A percentile compares a stretch with the other conserved stretches of the same genome.
Evolutionary conservation across 2,888 invertebrate genomes (phyloP).

Genomic region (Halocaridina rubra): DNA sequence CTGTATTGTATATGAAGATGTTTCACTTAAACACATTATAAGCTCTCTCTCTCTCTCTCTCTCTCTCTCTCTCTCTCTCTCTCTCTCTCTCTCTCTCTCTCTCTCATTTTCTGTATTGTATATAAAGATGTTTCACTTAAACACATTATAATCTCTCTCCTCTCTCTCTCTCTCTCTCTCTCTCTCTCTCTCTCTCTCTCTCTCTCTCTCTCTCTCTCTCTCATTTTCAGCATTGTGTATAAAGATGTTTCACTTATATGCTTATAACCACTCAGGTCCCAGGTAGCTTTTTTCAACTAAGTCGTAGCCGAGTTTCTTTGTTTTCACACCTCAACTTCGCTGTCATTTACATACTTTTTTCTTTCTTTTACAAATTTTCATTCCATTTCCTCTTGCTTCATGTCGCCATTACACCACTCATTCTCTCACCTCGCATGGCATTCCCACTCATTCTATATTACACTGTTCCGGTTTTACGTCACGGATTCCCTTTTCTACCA

Average conservation of each 20-base stretch:
- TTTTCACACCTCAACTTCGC: no score
- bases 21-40: neutral
- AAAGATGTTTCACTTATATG: no score
- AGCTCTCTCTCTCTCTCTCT: no score
- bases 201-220: neutral
- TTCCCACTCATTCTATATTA: neutral
- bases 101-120: neutral
- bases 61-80: no score
- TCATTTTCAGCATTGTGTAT: no score
- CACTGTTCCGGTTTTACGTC: no score
- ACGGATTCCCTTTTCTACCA: no score
- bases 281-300: no score
- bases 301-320: no score
- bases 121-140: neutral
- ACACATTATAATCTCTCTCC: neutral
- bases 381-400: neutral
- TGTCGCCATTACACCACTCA: neutral
- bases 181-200: neutral
- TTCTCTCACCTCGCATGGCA: neutral
- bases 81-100: no score
- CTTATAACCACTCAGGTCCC: no score
- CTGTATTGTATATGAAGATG: neutral
- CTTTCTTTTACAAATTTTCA: neutral
- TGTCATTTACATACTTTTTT: neutral
- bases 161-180: neutral